Evolutionary conservation across 2,113 vertebrate genomes (phyloP).

Genomic region (Xiphias gladius): DNA sequence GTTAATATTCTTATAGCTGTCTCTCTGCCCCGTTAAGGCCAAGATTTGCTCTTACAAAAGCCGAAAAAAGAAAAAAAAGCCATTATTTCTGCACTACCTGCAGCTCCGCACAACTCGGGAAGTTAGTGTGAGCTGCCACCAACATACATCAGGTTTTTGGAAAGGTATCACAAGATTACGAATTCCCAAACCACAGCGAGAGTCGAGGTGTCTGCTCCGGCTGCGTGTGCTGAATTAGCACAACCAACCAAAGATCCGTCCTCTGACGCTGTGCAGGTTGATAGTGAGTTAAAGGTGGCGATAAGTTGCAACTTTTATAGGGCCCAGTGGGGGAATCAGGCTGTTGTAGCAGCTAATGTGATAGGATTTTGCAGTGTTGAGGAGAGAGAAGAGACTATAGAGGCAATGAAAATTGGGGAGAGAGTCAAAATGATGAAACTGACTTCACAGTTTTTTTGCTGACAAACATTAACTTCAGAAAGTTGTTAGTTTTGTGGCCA

Average conservation of each 20-base stretch:
- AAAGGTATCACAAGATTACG: too few species aligned
- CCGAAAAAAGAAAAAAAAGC: too few species aligned
- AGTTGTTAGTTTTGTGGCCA: too few species aligned
- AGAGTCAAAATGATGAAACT: neutral
- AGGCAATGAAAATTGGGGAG: neutral
- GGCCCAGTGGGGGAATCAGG: slow-evolving; percentile 43
- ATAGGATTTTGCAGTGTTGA: slow-evolving; percentile 13
- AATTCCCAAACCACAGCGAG: too few species aligned
- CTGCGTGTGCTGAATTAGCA: slow-evolving; percentile 12
- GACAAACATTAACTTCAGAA: neutral
- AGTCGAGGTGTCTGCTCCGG: neutral
- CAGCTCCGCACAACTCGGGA: too few species aligned
- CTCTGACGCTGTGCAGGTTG: slow-evolving; percentile 19
- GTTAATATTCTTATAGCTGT: too few species aligned
- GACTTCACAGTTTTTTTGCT: neutral
- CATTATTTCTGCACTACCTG: neutral
- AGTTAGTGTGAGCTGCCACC: too few species aligned
- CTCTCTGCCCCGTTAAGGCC: neutral
- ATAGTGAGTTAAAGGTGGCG: slow-evolving; percentile 19
- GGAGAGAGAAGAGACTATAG: neutral
- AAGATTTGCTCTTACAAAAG: too few species aligned
- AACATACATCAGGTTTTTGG: too few species aligned
- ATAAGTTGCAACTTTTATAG: slow-evolving; percentile 29
- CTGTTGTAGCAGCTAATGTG: slow-evolving; percentile 28
- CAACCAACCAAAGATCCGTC: slow-evolving; percentile 4